phyloP scores from a whole-genome alignment of 2,888 invertebrate species.

The Lobophora halterata region DNA sequence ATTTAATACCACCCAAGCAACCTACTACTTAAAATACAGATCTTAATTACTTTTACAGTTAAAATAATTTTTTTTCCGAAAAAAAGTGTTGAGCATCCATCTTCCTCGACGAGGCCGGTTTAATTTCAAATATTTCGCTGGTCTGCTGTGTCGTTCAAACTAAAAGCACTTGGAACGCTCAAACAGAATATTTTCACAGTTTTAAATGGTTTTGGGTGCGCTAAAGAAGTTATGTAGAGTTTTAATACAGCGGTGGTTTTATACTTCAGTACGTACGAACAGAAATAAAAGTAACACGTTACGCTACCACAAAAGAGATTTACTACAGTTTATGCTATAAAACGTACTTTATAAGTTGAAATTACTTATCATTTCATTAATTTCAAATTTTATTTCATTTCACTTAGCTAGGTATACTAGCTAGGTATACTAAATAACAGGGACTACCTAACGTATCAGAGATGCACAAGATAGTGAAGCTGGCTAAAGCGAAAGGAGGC shows the following conservation, averaged over 20 bases:
- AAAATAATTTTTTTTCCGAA: not conserved
- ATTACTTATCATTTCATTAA: too few species aligned
- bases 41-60: too few species aligned
- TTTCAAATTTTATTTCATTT: too few species aligned
- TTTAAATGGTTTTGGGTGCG: constrained; percentile 22
- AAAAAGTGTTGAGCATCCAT: not conserved
- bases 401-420: too few species aligned
- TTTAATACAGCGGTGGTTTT: constrained; percentile 20
- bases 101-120: constrained; percentile 5
- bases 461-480: too few species aligned
- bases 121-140: constrained; percentile 4
- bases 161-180: constrained; percentile 17
- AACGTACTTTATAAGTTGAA: too few species aligned
- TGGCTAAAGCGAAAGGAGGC: too few species aligned
- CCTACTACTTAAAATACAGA: too few species aligned
- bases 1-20: too few species aligned
- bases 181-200: constrained; percentile 27
- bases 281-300: not conserved
- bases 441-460: too few species aligned
- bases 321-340: too few species aligned
- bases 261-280: not conserved
- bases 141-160: constrained; percentile 7
- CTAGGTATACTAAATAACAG: too few species aligned
- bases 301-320: not conserved
- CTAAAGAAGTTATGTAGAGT: constrained; percentile 20